Evolutionary conservation across 1,140 invertebrate genomes (phyloP).

Genomic region (Melitaea cinxia): DNA sequence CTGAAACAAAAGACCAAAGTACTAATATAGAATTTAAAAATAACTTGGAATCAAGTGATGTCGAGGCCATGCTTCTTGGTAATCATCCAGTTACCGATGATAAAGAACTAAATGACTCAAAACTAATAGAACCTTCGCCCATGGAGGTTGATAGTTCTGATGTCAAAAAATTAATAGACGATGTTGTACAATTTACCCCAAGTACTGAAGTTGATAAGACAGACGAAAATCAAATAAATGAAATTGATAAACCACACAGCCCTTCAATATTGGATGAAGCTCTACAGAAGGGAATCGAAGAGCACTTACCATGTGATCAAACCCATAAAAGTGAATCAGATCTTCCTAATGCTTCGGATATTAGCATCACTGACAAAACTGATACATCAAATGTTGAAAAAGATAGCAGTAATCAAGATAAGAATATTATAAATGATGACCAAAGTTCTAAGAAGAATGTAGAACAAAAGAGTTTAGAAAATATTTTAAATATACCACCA

Average conservation of each 20-base stretch:
- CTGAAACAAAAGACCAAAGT: slow-evolving; percentile 53
- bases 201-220: slow-evolving; percentile 40
- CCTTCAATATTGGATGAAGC: slow-evolving; percentile 73
- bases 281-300: slow-evolving; percentile 65
- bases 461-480: slow-evolving; percentile 11
- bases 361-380: background rate
- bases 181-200: slow-evolving; percentile 54
- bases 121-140: slow-evolving; percentile 45
- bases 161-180: slow-evolving; percentile 61
- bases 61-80: slow-evolving; percentile 75
- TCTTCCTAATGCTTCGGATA: background rate
- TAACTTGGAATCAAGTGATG: slow-evolving; percentile 70
- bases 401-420: background rate
- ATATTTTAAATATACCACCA: slow-evolving; percentile 27
- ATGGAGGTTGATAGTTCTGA: slow-evolving; percentile 65
- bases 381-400: background rate
- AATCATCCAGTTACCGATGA: slow-evolving; percentile 17
- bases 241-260: slow-evolving; percentile 60
- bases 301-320: slow-evolving; percentile 52
- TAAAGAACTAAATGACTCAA: slow-evolving; percentile 36
- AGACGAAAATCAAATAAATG: slow-evolving; percentile 30
- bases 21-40: slow-evolving; percentile 54
- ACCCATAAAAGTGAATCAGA: background rate
- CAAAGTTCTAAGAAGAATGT: slow-evolving; percentile 13
- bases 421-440: slow-evolving; percentile 16